Conservation (phyloP, 1,140 invertebrate species). For the Orchestia grillus region DNA sequence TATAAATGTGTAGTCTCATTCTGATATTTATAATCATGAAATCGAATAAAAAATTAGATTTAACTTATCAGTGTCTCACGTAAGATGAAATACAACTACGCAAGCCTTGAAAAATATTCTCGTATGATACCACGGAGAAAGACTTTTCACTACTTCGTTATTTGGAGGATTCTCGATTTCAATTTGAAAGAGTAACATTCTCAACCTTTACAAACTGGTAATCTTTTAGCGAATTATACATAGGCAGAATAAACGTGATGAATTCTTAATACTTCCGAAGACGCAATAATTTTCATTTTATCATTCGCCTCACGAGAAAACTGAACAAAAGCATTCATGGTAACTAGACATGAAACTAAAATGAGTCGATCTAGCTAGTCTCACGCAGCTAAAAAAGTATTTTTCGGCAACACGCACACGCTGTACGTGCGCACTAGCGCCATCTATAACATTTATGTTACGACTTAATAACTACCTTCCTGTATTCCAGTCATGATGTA, state of each 20-base stretch:
- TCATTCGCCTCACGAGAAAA: no score
- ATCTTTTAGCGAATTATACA: neutral
- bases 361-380: neutral
- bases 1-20: neutral
- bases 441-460: neutral
- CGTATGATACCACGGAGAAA: no score
- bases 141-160: no score
- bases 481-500: neutral
- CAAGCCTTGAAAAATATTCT: no score
- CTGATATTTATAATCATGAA: neutral
- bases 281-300: neutral
- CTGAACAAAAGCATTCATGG: no score
- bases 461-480: neutral
- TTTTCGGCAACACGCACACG: neutral
- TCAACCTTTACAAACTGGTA: no score
- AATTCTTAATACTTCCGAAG: neutral
- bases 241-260: neutral
- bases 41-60: no score
- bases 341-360: neutral
- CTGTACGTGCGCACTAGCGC: neutral
- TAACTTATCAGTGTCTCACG: no score
- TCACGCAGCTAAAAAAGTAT: neutral
- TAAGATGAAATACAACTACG: no score
- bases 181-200: no score
- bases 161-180: no score